phyloP scores from a whole-genome alignment of 2,113 vertebrate genomes.

The Ageneiosus marmoratus region DNA sequence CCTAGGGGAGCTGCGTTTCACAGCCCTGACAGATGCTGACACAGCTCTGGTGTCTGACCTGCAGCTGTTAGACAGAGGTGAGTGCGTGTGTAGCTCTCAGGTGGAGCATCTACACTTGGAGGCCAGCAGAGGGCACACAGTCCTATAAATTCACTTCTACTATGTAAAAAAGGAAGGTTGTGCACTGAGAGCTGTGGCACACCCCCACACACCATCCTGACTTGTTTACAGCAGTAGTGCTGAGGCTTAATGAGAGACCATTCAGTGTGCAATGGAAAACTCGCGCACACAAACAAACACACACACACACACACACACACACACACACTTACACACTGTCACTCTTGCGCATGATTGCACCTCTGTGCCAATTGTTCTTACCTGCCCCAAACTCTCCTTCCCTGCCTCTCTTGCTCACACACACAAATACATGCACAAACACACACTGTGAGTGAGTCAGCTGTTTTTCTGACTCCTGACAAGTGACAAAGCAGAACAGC shows the following conservation, averaged over 20 bases:
- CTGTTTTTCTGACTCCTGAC: constrained; percentile 40
- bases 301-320: constrained; percentile 15
- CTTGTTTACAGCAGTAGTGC: constrained; percentile 56
- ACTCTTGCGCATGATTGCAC: constrained; percentile 17
- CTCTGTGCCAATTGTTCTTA: constrained; percentile 24
- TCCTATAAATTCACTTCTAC: neutral
- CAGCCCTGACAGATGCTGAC: constrained; percentile 75
- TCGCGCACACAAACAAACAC: constrained; percentile 29
- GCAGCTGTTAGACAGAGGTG: constrained; percentile 91
- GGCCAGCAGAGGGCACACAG: constrained; percentile 48
- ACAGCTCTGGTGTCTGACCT: constrained; percentile 84
- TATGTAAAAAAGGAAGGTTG: neutral
- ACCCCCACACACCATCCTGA: constrained; percentile 22
- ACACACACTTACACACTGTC: constrained; percentile 24
- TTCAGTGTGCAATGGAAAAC: constrained; percentile 49
- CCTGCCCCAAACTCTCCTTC: constrained; percentile 21
- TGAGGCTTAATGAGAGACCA: constrained; percentile 40
- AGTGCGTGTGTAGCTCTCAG: constrained; percentile 54
- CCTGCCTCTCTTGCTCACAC: neutral
- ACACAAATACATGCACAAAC: neutral
- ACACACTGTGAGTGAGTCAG: constrained; percentile 36
- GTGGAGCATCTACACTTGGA: neutral
- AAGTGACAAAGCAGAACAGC: constrained; percentile 25
- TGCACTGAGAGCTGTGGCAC: constrained; percentile 32
- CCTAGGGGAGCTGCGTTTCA: constrained; percentile 86